Evolutionary conservation across 1,140 invertebrate species (phyloP).

Genomic region (Scaptomyza montana): DNA sequence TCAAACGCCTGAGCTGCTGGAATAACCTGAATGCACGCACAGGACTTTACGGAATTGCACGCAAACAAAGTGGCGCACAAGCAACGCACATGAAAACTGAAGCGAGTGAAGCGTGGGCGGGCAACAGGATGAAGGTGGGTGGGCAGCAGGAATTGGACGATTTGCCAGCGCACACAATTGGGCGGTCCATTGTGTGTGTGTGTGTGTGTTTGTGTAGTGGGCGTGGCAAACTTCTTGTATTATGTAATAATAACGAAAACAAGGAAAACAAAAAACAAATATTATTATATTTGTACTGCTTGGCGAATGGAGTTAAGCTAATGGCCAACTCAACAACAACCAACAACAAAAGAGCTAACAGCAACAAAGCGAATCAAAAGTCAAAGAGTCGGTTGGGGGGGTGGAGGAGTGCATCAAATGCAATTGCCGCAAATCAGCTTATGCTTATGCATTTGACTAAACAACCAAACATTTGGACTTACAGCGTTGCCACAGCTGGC

Average conservation of each 20-base stretch:
- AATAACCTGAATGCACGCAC: conserved; percentile 81
- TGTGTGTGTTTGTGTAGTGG: neutral
- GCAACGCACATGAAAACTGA: conserved; percentile 32
- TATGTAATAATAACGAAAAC: conserved; percentile 63
- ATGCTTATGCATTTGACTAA: conserved; percentile 66
- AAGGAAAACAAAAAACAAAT: conserved; percentile 28
- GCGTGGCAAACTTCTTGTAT: conserved; percentile 30
- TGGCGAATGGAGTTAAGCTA: conserved; percentile 55
- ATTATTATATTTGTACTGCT: conserved; percentile 44
- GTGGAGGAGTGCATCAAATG: conserved; percentile 38
- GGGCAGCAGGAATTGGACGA: neutral
- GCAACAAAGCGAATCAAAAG: conserved; percentile 30
- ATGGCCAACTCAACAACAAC: conserved; percentile 52
- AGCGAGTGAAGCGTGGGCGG: neutral
- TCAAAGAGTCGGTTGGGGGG: conserved; percentile 19
- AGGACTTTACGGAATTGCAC: conserved; percentile 79
- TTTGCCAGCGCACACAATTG: neutral
- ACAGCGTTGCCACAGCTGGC: conserved; percentile 12
- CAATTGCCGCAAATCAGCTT: conserved; percentile 59
- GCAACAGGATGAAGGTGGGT: too few relatives aligned
- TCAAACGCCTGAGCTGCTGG: conserved; percentile 79
- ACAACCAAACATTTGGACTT: conserved; percentile 65
- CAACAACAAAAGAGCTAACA: conserved; percentile 15
- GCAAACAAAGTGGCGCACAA: conserved; percentile 69
- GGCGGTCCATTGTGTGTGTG: neutral